Evolutionary conservation across 1,140 invertebrate species (phyloP), one percentile per base, ranked within the genome.

Genomic region (Brachionus sp.): DNA sequence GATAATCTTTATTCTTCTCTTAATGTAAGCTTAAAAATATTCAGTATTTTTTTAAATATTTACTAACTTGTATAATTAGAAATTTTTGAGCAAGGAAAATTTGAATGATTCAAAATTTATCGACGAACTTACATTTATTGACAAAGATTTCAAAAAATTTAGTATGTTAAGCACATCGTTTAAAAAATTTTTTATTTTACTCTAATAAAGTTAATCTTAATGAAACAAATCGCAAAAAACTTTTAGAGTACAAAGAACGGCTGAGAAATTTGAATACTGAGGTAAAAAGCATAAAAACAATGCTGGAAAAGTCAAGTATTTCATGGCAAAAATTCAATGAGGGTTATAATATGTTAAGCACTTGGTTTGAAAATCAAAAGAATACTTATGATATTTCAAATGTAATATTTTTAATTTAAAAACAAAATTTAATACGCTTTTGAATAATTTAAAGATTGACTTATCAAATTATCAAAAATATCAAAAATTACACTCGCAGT

Each of bases 401-500:
- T 53, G 53, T 78, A 57, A 19, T 50, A 3, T 29, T 4, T 57
- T 35, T 53, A 5, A 23, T 50, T 77, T 25, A 2, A 53, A 77
- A 44, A 42, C 44, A 25, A 33, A 29, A 29, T 29, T 68, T 16
- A 68, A 23, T 13, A 46, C 44, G 7, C 39, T 35, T 13, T 25
- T 29, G 3, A 29, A 25, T 66, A 25, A 37, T 50, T 23, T 50
- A 6, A 12, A 80, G 77, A 25, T 35, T 42, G 77, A 80, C 16
- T 66, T 80, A 10, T 39, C 50, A 37, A 80, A 80, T 44, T 80
- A 80, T 29, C 77, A 80, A 66, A 80, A 57, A 25, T 80, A 80
- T 37, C 77, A 80, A 66, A 80, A 80, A 29, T 23, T 80, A 35
- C 77, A 80, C n/a, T 80, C 77, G 12, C 77, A 80, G n/a, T 80